phyloP scores from a whole-genome alignment of 2,113 vertebrate genomes.

The Myiagra hebetior region DNA sequence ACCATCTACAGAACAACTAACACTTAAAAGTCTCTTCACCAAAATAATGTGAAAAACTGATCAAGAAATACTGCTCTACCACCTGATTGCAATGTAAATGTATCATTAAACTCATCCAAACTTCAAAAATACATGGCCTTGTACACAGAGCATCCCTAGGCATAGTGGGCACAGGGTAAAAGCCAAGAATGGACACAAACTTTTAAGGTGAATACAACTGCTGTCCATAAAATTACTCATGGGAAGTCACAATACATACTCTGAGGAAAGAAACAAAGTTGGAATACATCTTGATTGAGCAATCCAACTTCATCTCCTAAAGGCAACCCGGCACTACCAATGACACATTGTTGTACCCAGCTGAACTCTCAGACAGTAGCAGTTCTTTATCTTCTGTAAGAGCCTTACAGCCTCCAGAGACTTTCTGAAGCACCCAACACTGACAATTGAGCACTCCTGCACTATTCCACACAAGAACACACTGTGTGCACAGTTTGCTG shows the following conservation, averaged over 20 bases:
- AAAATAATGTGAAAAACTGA: background rate
- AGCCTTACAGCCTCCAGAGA: background rate
- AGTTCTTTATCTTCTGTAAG: background rate
- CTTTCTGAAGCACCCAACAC: background rate
- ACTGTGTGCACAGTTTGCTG: background rate
- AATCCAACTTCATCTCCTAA: background rate
- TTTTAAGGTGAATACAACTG: background rate
- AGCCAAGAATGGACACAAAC: background rate
- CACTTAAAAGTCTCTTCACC: background rate
- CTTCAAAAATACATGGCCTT: background rate
- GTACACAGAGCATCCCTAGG: background rate
- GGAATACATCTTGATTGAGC: background rate
- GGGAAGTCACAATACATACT: background rate
- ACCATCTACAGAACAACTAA: background rate
- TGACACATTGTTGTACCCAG: background rate
- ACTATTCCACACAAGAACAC: background rate
- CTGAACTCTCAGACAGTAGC: background rate
- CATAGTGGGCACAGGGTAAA: background rate
- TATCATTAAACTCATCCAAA: background rate
- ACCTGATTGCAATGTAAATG: background rate
- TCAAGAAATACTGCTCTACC: background rate
- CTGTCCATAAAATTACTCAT: background rate
- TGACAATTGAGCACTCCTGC: background rate
- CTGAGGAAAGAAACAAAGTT: background rate
- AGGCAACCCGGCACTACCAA: background rate